These are phyloP conservation scores for Meteorus cinctellus DNA, from an alignment of 2,888 invertebrate species.

Conservation along the genomic window DNA sequence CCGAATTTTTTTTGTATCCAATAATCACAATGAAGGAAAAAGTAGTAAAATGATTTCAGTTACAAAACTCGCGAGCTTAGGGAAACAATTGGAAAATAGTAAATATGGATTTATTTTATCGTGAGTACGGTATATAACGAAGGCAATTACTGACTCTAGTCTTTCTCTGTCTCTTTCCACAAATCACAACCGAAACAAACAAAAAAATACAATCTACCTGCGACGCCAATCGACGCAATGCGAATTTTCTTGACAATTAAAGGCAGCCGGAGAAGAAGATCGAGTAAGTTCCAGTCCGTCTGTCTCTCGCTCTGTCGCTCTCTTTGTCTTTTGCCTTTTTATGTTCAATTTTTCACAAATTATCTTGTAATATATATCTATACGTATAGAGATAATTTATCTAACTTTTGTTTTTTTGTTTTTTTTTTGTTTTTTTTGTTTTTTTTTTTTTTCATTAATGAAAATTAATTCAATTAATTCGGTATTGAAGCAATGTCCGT, in stretches of 20 bases:
- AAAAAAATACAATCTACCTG: slow-evolving; percentile 42
- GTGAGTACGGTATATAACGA: slow-evolving; percentile 51
- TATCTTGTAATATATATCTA: slow-evolving; percentile 34
- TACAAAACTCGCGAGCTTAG: no score
- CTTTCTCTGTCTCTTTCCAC: slow-evolving; percentile 66
- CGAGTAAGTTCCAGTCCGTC: slow-evolving; percentile 77
- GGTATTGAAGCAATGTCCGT: slow-evolving; percentile 58
- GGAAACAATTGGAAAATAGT: not conserved
- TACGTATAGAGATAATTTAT: slow-evolving; percentile 18
- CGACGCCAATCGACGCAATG: slow-evolving; percentile 64
- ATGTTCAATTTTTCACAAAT: slow-evolving; percentile 50
- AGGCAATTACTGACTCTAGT: slow-evolving; percentile 72
- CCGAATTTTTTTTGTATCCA: no score
- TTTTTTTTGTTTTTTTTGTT: slow-evolving; percentile 31
- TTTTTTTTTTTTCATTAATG: slow-evolving; percentile 33
- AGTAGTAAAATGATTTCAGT: no score
- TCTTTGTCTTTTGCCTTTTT: slow-evolving; percentile 58
- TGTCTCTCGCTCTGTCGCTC: slow-evolving; percentile 54
- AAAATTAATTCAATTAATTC: slow-evolving; percentile 44
- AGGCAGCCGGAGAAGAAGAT: slow-evolving; percentile 81
- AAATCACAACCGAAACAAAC: slow-evolving; percentile 63
- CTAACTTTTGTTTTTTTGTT: slow-evolving; percentile 24
- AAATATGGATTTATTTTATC: not conserved
- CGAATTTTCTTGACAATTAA: slow-evolving; percentile 65
- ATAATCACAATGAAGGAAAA: no score